Conservation (phyloP, 1,140 invertebrate genomes). For the Mesaphorura yosii region DNA sequence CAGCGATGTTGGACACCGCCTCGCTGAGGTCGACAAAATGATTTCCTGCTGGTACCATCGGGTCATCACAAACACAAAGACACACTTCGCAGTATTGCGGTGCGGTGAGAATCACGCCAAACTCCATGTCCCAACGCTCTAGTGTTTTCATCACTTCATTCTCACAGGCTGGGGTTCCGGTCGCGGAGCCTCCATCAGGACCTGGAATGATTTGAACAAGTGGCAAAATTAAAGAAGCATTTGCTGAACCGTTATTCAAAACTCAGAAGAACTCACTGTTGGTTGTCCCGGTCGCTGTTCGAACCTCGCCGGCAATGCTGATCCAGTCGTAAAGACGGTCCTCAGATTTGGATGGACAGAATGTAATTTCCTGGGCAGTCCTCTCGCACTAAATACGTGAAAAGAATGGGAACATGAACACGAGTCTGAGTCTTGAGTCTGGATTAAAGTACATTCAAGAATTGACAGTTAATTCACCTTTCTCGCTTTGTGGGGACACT, state of each 20-base stretch:
- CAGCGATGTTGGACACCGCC: background rate
- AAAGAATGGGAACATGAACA: too few species aligned
- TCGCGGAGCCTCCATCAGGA: background rate
- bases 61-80: slow-evolving; percentile 14
- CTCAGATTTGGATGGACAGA: slow-evolving; percentile 7
- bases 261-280: too few species aligned
- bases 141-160: background rate
- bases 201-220: too few species aligned
- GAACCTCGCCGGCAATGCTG: slow-evolving; percentile 10
- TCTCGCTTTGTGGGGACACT: slow-evolving; percentile 3
- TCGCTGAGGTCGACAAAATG: slow-evolving; percentile 6
- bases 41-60: slow-evolving; percentile 5
- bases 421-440: too few species aligned
- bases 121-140: slow-evolving; percentile 21
- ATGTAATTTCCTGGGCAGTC: slow-evolving; percentile 1
- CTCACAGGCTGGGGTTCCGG: background rate
- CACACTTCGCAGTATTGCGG: slow-evolving; percentile 21
- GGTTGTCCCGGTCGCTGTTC: background rate
- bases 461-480: too few species aligned
- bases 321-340: slow-evolving; percentile 14
- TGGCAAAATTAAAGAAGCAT: too few species aligned
- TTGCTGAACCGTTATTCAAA: too few species aligned
- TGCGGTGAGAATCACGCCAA: slow-evolving; percentile 12
- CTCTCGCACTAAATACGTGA: too few species aligned
- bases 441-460: too few species aligned